Evolutionary conservation across 1,140 invertebrate genomes (phyloP).

Genomic region (Heliothis virescens): DNA sequence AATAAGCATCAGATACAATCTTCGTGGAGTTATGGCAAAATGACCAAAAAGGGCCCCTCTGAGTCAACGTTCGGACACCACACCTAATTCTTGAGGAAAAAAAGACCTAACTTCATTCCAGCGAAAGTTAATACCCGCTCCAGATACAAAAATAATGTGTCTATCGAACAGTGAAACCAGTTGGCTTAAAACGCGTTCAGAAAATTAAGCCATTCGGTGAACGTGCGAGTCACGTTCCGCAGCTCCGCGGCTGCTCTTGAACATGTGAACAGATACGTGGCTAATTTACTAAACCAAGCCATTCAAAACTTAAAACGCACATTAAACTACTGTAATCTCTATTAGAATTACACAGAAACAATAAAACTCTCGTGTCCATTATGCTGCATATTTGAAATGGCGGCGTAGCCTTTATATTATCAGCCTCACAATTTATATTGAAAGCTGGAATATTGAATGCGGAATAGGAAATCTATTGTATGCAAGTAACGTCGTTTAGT

Average conservation of each 20-base stretch:
- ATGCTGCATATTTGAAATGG: neutral
- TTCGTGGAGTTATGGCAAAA: constrained; percentile 2
- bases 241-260: constrained; percentile 51
- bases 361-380: neutral
- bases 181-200: constrained; percentile 60
- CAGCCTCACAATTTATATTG: neutral
- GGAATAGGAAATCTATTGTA: constrained; percentile 37
- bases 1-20: neutral
- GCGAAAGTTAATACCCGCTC: constrained; percentile 74
- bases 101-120: constrained; percentile 58
- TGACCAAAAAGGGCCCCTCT: constrained; percentile 42
- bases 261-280: constrained; percentile 58
- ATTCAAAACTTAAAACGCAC: constrained; percentile 33
- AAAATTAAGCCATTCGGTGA: constrained; percentile 61
- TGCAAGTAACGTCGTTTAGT: constrained; percentile 30
- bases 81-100: constrained; percentile 10
- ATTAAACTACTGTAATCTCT: neutral
- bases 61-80: constrained; percentile 31
- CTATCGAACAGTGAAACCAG: constrained; percentile 76
- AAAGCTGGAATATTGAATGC: constrained; percentile 16
- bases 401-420: neutral
- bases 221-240: constrained; percentile 61
- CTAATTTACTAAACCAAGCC: constrained; percentile 47
- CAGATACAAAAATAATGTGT: constrained; percentile 77
- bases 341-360: neutral